Conservation (phyloP, 2,797 vertebrate species). For the Craterocephalus amniculus region DNA sequence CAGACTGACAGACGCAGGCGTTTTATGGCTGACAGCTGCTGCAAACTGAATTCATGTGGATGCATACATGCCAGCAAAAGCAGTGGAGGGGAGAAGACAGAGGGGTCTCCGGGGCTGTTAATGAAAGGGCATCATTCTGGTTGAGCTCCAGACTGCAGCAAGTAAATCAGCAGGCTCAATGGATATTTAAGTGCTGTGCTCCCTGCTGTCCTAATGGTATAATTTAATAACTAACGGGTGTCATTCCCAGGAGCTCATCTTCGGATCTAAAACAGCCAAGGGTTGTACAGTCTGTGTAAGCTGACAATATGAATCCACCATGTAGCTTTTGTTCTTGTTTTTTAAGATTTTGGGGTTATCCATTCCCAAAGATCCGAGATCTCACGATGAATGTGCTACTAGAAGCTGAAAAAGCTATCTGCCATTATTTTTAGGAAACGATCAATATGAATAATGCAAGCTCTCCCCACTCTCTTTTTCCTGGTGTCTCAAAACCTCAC, state of each 20-base stretch:
- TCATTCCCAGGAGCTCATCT: constrained; percentile 18
- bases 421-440: constrained; percentile 50
- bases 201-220: constrained; percentile 25
- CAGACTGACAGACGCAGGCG: constrained; percentile 53
- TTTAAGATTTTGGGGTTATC: constrained; percentile 33
- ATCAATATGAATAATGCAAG: constrained; percentile 67
- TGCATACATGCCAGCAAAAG: constrained; percentile 40
- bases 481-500: constrained; percentile 53
- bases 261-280: constrained; percentile 13
- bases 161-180: constrained; percentile 42
- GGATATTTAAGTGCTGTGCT: constrained; percentile 29
- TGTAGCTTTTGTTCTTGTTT: constrained; percentile 23
- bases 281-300: constrained; percentile 9
- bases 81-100: constrained; percentile 7
- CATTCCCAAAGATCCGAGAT: constrained; percentile 36
- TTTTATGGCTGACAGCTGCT: constrained; percentile 70
- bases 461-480: constrained; percentile 44
- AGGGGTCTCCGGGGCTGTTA: constrained; percentile 25
- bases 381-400: constrained; percentile 50
- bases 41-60: constrained; percentile 41
- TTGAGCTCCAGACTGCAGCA: constrained; percentile 44
- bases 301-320: constrained; percentile 16
- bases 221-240: constrained; percentile 17
- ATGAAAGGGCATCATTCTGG: constrained; percentile 58
- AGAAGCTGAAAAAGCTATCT: constrained; percentile 50